Conservation (phyloP, 2,888 invertebrate genomes). For the Hirtodrosophila duncani region DNA sequence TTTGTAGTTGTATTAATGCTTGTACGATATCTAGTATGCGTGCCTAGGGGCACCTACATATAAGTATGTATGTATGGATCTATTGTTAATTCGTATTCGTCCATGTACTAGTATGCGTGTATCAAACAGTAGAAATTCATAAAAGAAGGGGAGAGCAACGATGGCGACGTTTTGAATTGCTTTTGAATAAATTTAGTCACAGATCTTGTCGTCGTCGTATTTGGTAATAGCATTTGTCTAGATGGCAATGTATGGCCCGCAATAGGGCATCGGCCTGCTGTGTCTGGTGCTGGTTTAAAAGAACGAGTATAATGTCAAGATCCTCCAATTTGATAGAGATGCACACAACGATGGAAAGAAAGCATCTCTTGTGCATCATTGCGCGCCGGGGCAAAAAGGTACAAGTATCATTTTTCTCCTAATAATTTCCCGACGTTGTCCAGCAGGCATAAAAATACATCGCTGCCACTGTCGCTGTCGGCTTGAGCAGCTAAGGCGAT, state of each 20-base stretch:
- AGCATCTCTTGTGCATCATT: slow-evolving; percentile 39
- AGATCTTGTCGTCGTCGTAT: slow-evolving; percentile 41
- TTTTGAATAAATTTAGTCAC: slow-evolving; percentile 66
- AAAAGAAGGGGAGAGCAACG: slow-evolving; percentile 55
- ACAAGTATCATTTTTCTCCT: slow-evolving; percentile 71
- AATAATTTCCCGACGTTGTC: slow-evolving; percentile 58
- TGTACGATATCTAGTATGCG: no score
- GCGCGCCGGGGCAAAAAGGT: slow-evolving; percentile 7
- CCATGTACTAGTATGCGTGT: slow-evolving; percentile 37
- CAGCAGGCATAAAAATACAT: slow-evolving; percentile 48
- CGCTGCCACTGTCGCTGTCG: slow-evolving; percentile 62
- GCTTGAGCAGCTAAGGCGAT: slow-evolving; percentile 41
- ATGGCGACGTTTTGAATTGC: slow-evolving; percentile 58
- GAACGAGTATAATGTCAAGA: slow-evolving; percentile 25
- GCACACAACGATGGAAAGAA: slow-evolving; percentile 37
- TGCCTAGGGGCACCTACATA: no score
- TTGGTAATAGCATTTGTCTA: slow-evolving; percentile 69
- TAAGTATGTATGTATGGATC: slow-evolving; percentile 44
- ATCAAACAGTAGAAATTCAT: slow-evolving; percentile 35
- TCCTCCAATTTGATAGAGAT: slow-evolving; percentile 36
- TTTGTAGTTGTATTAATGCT: slow-evolving; percentile 31
- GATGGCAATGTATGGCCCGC: slow-evolving; percentile 35
- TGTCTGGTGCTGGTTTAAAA: neutral
- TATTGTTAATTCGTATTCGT: slow-evolving; percentile 33
- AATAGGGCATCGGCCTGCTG: neutral